Evolutionary conservation across 92 coral and sea anemone species (phyloP).

Genomic region (Parazoanthus darwini): DNA sequence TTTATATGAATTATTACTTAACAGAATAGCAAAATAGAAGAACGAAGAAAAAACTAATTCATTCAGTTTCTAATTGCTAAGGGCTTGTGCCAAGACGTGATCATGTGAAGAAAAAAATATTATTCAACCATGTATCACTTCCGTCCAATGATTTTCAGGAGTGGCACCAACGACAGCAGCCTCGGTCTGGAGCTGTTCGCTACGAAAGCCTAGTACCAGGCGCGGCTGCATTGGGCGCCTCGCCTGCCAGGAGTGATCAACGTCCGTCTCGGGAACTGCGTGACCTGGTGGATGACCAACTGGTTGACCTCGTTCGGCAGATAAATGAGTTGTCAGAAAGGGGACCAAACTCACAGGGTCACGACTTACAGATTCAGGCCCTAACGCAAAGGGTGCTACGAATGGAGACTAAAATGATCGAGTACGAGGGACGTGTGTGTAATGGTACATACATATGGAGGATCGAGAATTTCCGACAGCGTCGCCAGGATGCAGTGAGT

Average conservation of each 20-base stretch:
- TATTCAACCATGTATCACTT: neutral
- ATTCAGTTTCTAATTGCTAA: neutral
- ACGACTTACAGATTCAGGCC: conserved; percentile 56
- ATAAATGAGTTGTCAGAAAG: conserved; percentile 44
- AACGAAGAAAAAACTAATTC: no score
- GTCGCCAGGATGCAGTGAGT: conserved; percentile 59
- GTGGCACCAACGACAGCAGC: neutral
- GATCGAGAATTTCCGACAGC: conserved; percentile 50
- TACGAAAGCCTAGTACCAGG: neutral
- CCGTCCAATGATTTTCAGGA: conserved; percentile 18
- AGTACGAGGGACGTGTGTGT: no score
- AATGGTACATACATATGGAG: no score
- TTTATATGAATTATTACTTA: no score
- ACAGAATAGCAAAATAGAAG: no score
- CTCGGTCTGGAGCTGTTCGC: neutral
- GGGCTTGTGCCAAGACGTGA: neutral
- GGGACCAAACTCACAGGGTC: conserved; percentile 33
- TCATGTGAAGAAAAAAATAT: neutral
- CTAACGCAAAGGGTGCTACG: conserved; percentile 35
- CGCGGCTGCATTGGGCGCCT: neutral
- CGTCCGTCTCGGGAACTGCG: neutral
- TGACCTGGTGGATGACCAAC: neutral
- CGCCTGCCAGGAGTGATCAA: neutral
- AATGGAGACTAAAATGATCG: neutral
- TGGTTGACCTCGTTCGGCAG: conserved; percentile 46